Conservation (phyloP, 2,797 vertebrate species). For the Rhynchonycteris naso region DNA sequence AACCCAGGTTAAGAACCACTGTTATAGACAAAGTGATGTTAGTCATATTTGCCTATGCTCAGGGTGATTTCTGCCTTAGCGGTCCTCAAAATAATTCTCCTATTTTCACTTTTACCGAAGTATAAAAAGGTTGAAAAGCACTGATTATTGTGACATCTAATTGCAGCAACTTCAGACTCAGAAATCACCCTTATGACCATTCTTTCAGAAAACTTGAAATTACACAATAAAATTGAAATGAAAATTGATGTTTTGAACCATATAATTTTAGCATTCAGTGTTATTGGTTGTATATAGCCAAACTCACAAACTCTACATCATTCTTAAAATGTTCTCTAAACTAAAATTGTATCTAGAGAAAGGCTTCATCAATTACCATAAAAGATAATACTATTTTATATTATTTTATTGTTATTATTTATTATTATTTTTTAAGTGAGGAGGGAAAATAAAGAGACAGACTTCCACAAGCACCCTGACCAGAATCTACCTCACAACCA, state of each 20-base stretch:
- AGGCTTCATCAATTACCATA: not conserved
- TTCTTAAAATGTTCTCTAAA: slow-evolving; percentile 40
- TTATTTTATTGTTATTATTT: not conserved
- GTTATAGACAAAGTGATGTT: too few relatives aligned
- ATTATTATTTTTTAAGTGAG: too few relatives aligned
- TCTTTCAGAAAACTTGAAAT: slow-evolving; percentile 26
- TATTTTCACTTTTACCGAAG: too few relatives aligned
- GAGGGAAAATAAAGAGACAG: too few relatives aligned
- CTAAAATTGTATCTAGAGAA: slow-evolving; percentile 33
- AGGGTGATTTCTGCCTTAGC: too few relatives aligned
- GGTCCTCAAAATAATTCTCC: too few relatives aligned
- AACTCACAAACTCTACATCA: slow-evolving; percentile 22
- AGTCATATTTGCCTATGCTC: too few relatives aligned
- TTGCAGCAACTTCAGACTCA: slow-evolving; percentile 14
- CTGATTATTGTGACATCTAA: not conserved
- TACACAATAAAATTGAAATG: slow-evolving; percentile 61
- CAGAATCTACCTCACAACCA: too few relatives aligned
- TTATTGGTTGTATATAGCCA: not conserved
- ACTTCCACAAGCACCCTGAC: too few relatives aligned
- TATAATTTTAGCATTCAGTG: slow-evolving; percentile 61
- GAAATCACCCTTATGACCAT: slow-evolving; percentile 26
- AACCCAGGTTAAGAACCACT: too few relatives aligned
- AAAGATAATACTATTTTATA: not conserved
- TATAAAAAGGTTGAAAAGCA: too few relatives aligned
- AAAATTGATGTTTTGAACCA: slow-evolving; percentile 55